Evolutionary conservation across 2,888 invertebrate species (phyloP).

Genomic region (Schrankia costaestrigalis): DNA sequence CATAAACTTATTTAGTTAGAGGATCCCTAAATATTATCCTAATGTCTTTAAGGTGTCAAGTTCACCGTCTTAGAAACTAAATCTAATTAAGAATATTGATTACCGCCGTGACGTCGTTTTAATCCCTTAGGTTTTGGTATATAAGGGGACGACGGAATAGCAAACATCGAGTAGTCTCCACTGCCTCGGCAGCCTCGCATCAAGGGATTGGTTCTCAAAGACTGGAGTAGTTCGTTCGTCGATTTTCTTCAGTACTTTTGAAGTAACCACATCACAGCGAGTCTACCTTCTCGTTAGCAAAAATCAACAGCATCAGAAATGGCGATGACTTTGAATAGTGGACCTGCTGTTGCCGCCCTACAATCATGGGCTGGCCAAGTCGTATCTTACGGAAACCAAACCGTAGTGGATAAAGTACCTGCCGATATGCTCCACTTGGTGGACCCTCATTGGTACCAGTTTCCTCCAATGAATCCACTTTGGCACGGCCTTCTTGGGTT

Average conservation of each 20-base stretch:
- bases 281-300: slow-evolving; percentile 6
- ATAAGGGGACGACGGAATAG: slow-evolving; percentile 48
- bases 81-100: slow-evolving; percentile 79
- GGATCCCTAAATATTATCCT: slow-evolving; percentile 7
- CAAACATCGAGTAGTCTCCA: slow-evolving; percentile 69
- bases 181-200: slow-evolving; percentile 56
- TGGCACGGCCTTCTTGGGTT: slow-evolving; percentile 92
- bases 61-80: slow-evolving; percentile 60
- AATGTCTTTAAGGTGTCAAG: slow-evolving; percentile 8
- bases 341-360: slow-evolving; percentile 67
- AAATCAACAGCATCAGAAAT: slow-evolving; percentile 29
- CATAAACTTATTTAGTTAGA: too few species aligned
- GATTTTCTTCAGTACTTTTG: slow-evolving; percentile 80
- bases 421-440: slow-evolving; percentile 88
- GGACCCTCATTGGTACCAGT: slow-evolving; percentile 92
- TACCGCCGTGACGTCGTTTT: slow-evolving; percentile 52
- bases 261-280: slow-evolving; percentile 66
- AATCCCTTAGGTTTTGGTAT: slow-evolving; percentile 63
- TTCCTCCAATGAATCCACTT: slow-evolving; percentile 92
- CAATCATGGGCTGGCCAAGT: slow-evolving; percentile 73
- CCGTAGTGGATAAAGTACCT: slow-evolving; percentile 90
- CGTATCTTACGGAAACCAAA: slow-evolving; percentile 82
- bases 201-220: slow-evolving; percentile 65
- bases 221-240: slow-evolving; percentile 79
- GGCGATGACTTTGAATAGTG: slow-evolving; percentile 62